Evolutionary conservation across 1,140 invertebrate genomes (phyloP).

Genomic region (Chlorops oryzae): DNA sequence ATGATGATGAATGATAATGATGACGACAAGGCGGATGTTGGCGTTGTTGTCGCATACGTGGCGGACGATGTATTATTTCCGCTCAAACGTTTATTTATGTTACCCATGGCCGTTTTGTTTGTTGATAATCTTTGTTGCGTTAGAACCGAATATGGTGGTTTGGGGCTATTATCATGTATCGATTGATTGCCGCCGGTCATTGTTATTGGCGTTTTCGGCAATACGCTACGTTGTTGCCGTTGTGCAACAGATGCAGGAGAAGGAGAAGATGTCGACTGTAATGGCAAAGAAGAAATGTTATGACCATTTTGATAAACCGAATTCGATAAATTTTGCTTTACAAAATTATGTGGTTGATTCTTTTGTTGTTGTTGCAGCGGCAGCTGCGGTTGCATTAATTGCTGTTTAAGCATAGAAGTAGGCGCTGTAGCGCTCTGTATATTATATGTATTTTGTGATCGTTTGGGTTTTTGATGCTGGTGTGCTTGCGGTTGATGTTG

Average conservation of each 20-base stretch:
- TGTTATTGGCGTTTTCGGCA: too few relatives aligned
- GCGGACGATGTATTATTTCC: slow-evolving; percentile 7
- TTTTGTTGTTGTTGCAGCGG: too few relatives aligned
- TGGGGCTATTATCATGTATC: not conserved
- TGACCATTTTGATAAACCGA: too few relatives aligned
- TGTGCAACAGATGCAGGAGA: too few relatives aligned
- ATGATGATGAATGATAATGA: too few relatives aligned
- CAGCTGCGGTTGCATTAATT: not conserved
- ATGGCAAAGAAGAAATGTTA: not conserved
- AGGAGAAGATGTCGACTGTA: not conserved
- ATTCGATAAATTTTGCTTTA: too few relatives aligned
- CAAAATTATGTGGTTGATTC: too few relatives aligned
- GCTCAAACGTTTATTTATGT: not conserved
- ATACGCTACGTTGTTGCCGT: too few relatives aligned
- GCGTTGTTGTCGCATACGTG: slow-evolving; percentile 10
- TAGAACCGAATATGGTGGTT: too few relatives aligned
- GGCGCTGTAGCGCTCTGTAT: slow-evolving; percentile 6
- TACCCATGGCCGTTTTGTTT: not conserved
- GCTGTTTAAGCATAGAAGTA: not conserved
- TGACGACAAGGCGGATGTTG: slow-evolving; percentile 3
- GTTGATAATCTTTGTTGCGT: not conserved
- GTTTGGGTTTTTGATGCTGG: not conserved
- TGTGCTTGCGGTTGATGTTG: not conserved
- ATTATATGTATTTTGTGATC: not conserved
- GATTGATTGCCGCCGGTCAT: not conserved